Evolutionary conservation across 2,113 vertebrate genomes (phyloP).

Genomic region (Dolichallabes microphthalmus): DNA sequence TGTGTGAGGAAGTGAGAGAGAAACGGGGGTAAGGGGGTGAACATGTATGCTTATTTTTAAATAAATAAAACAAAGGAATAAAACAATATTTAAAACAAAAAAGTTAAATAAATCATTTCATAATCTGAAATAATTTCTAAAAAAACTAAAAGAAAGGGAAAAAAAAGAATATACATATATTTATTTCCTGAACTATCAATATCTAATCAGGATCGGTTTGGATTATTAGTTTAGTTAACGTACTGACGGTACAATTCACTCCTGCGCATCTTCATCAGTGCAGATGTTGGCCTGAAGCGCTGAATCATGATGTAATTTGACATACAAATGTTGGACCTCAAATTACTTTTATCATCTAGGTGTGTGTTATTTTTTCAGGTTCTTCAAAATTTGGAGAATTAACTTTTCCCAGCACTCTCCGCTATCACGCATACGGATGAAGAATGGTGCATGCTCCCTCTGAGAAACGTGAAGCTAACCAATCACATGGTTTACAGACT

Average conservation of each 20-base stretch:
- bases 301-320: too few species aligned
- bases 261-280: not conserved
- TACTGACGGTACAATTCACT: not conserved
- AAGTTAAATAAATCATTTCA: too few species aligned
- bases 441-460: not conserved
- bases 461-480: not conserved
- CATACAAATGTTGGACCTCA: not conserved
- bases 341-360: not conserved
- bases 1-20: not conserved
- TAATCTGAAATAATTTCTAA: too few species aligned
- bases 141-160: too few species aligned
- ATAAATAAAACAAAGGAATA: too few species aligned
- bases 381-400: not conserved
- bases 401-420: not conserved
- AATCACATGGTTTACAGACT: not conserved
- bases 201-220: not conserved
- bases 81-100: too few species aligned
- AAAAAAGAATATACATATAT: too few species aligned
- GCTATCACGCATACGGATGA: not conserved
- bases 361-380: not conserved
- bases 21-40: too few species aligned
- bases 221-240: not conserved
- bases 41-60: too few species aligned
- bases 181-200: too few species aligned
- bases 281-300: too few species aligned